Percentiles rank a stretch among this genome's conserved stretches.
Conservation (phyloP, 2,797 vertebrate genomes). For the Spinibarbus caldwelli region DNA sequence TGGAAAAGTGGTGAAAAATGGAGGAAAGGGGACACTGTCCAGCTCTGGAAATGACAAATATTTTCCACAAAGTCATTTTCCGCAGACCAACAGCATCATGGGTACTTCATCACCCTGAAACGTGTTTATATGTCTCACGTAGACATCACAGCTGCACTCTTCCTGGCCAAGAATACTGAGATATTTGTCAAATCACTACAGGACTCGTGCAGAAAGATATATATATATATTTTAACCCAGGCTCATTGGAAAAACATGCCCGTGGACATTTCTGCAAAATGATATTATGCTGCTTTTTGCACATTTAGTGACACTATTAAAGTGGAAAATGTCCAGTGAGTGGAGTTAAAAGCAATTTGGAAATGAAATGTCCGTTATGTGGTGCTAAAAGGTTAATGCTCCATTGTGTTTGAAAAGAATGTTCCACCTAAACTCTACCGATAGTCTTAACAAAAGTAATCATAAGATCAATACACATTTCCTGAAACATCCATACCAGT, state of each 20-base stretch:
- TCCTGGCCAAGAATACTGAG: constrained; percentile 32
- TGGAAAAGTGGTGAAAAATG: background rate
- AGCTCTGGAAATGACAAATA: constrained; percentile 46
- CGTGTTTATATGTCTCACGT: constrained; percentile 50
- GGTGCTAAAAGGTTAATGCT: background rate
- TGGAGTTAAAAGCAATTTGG: background rate
- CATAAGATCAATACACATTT: background rate
- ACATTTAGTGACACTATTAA: background rate
- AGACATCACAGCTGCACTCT: constrained; percentile 41
- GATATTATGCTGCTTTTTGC: background rate
- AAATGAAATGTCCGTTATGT: background rate
- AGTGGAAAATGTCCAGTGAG: background rate
- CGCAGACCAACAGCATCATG: constrained; percentile 37
- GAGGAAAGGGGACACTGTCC: constrained; percentile 29
- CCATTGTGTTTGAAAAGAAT: background rate
- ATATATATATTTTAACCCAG: background rate
- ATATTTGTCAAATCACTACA: constrained; percentile 24
- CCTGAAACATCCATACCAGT: background rate
- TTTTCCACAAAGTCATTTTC: constrained; percentile 57
- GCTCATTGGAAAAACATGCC: background rate
- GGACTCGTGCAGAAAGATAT: background rate
- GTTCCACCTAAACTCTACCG: background rate
- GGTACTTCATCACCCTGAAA: constrained; percentile 45
- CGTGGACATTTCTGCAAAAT: background rate
- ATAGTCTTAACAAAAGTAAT: background rate